phyloP scores from a whole-genome alignment of 2,888 invertebrate genomes.

The Drosophila buzzatii region DNA sequence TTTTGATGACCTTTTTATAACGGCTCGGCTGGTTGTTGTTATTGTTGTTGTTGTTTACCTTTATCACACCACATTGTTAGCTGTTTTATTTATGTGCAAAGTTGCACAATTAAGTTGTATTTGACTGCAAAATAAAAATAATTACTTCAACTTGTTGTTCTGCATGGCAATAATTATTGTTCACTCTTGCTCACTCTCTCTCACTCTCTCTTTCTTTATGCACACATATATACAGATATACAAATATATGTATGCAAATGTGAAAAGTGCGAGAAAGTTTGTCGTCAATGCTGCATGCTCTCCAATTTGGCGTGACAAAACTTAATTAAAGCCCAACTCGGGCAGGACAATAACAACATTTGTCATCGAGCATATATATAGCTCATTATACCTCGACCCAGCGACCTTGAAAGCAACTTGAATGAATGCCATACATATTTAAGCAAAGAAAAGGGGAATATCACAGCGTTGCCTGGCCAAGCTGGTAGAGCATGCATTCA shows the following conservation, averaged over 20 bases:
- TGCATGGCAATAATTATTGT: conserved; percentile 38
- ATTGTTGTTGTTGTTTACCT: conserved; percentile 22
- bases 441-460: background rate
- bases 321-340: conserved; percentile 49
- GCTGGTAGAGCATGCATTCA: background rate
- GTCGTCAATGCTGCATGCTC: conserved; percentile 39
- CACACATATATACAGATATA: background rate
- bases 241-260: conserved; percentile 30
- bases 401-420: conserved; percentile 36
- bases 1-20: conserved; percentile 47
- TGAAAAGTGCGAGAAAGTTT: conserved; percentile 47
- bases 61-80: conserved; percentile 59
- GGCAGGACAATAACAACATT: conserved; percentile 34
- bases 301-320: conserved; percentile 60
- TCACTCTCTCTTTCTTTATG: conserved; percentile 1
- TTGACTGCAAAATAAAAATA: conserved; percentile 59
- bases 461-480: background rate
- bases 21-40: background rate
- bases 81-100: conserved; percentile 63
- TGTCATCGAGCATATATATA: conserved; percentile 41
- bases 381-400: conserved; percentile 11
- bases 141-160: conserved; percentile 50
- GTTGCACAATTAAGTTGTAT: conserved; percentile 64
- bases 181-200: background rate
- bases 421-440: conserved; percentile 6